A percentile compares a stretch with the other conserved stretches of the same genome.
Conservation (phyloP, 2,888 invertebrate genomes). For the Lithophane semibrunnea region DNA sequence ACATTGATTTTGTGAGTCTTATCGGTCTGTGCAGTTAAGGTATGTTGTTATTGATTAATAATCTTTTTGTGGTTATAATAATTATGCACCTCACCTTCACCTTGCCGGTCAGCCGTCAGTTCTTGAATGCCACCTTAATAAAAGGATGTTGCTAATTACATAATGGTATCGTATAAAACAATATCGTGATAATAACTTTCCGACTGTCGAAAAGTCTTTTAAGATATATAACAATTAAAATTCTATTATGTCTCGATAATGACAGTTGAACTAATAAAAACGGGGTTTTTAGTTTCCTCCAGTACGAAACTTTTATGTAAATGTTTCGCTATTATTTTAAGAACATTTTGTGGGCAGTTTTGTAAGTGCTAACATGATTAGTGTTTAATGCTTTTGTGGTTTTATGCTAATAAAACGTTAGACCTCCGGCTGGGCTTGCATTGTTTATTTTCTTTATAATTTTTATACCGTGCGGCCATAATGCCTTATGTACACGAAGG, state of each 20-base stretch:
- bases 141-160: conserved; percentile 46
- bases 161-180: conserved; percentile 41
- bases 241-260: too few species aligned
- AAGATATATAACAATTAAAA: too few species aligned
- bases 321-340: conserved; percentile 39
- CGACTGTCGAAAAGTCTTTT: too few species aligned
- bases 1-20: conserved; percentile 47
- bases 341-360: conserved; percentile 37
- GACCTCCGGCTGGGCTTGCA: conserved; percentile 66
- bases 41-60: conserved; percentile 38
- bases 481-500: conserved; percentile 77
- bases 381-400: conserved; percentile 65
- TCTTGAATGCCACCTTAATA: conserved; percentile 35
- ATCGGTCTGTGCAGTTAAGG: conserved; percentile 21
- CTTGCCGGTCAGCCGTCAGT: conserved; percentile 3
- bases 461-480: conserved; percentile 73
- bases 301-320: conserved; percentile 18
- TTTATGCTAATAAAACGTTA: conserved; percentile 71
- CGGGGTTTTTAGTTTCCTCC: conserved; percentile 23
- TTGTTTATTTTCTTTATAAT: conserved; percentile 80
- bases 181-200: conserved; percentile 21
- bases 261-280: too few species aligned
- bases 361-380: conserved; percentile 68
- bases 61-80: conserved; percentile 39
- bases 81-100: conserved; percentile 29